These are phyloP conservation scores for Falco peregrinus DNA, from an alignment of 2,797 vertebrate species.

Conservation along the genomic window DNA sequence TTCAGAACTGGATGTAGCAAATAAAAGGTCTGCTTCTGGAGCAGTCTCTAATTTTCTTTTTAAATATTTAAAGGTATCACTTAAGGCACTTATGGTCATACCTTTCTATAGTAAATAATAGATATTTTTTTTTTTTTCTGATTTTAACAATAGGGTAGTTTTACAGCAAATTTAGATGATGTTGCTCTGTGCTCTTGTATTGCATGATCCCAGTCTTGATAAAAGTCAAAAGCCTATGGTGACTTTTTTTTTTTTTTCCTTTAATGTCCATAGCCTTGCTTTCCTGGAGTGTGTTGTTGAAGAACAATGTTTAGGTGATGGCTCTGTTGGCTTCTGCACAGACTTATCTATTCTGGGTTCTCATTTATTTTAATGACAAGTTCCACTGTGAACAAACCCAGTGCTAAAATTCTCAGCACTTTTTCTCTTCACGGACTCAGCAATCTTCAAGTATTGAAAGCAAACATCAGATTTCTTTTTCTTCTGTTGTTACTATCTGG, in stretches of 20 bases:
- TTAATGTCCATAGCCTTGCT: neutral
- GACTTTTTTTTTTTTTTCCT: neutral
- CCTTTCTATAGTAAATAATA: neutral
- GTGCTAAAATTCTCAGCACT: neutral
- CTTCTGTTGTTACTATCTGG: neutral
- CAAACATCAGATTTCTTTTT: neutral
- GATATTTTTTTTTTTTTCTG: neutral
- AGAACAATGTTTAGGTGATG: neutral
- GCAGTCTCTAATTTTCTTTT: neutral
- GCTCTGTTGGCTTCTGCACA: neutral
- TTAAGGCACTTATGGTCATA: neutral
- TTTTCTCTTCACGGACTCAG: neutral
- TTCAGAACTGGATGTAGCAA: neutral
- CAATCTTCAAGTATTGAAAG: neutral
- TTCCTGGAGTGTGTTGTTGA: neutral
- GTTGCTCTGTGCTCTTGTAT: neutral
- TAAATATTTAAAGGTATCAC: neutral
- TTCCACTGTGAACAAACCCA: neutral
- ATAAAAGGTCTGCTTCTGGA: neutral
- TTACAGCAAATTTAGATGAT: neutral
- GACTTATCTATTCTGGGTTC: neutral
- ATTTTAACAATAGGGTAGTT: neutral
- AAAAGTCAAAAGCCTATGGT: neutral
- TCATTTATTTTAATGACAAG: neutral
- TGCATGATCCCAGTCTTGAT: neutral